Evolutionary conservation across 2,797 vertebrate genomes (phyloP).

Genomic region (Rhadinocentrus ornatus): DNA sequence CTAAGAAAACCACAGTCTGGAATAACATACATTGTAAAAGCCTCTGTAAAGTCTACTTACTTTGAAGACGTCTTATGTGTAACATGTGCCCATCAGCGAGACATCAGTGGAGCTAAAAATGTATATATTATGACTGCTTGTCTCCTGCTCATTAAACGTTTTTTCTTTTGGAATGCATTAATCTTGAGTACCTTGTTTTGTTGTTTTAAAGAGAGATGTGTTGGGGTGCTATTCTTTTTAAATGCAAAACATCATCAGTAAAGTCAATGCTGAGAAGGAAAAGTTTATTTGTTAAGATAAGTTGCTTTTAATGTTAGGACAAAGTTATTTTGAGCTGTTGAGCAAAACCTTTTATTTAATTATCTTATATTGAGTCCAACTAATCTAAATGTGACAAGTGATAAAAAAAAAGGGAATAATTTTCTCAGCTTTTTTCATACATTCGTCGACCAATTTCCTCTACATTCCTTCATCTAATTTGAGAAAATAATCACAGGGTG

Average conservation of each 20-base stretch:
- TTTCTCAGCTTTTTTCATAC: not conserved
- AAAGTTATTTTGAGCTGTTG: not conserved
- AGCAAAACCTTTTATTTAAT: slow-evolving; percentile 14
- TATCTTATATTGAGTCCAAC: slow-evolving; percentile 7
- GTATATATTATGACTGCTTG: slow-evolving; percentile 29
- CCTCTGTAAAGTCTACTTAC: not conserved
- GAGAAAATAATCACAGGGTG: not conserved
- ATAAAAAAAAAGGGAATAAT: not conserved
- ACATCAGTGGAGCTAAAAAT: slow-evolving; percentile 10
- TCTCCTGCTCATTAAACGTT: slow-evolving; percentile 55
- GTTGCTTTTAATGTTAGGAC: not conserved
- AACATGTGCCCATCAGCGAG: slow-evolving; percentile 5
- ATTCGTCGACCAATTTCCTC: not conserved
- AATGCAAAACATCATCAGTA: slow-evolving; percentile 20
- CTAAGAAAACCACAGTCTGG: not conserved
- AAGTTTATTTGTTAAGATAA: not conserved
- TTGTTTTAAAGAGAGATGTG: slow-evolving; percentile 6
- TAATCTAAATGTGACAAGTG: slow-evolving; percentile 1
- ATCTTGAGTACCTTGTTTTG: not conserved
- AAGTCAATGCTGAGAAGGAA: not conserved
- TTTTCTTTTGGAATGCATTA: slow-evolving; percentile 41
- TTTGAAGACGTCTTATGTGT: slow-evolving; percentile 19
- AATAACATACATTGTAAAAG: not conserved
- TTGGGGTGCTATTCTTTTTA: slow-evolving; percentile 2
- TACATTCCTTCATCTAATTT: not conserved